Conservation (phyloP, 2,797 vertebrate genomes). For the Pangasius macronema region DNA sequence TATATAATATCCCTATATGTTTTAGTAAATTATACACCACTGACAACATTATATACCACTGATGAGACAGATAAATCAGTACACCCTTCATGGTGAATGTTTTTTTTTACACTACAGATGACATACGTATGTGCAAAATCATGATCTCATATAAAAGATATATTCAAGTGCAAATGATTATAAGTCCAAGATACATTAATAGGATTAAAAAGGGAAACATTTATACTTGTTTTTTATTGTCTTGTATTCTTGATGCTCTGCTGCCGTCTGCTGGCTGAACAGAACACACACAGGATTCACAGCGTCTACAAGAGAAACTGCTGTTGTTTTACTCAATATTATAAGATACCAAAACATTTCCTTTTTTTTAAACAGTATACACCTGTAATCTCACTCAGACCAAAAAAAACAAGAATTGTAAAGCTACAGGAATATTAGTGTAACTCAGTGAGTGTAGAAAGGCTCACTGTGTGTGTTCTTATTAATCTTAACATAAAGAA, state of each 20-base stretch:
- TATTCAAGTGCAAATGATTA: not conserved
- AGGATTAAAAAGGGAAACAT: no score
- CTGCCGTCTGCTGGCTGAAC: slow-evolving; percentile 45
- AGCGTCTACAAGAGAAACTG: not conserved
- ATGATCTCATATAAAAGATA: not conserved
- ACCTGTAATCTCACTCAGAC: not conserved
- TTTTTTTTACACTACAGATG: not conserved
- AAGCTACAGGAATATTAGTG: no score
- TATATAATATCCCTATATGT: not conserved
- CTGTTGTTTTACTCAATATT: not conserved
- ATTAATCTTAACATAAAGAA: no score
- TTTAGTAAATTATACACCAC: not conserved
- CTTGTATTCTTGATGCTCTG: slow-evolving; percentile 39
- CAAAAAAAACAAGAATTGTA: no score
- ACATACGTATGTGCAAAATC: not conserved
- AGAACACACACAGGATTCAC: not conserved
- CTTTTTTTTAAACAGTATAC: not conserved
- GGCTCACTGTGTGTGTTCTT: no score
- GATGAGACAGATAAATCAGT: not conserved
- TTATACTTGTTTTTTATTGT: not conserved
- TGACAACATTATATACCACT: not conserved
- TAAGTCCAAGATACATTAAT: not conserved
- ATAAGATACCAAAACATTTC: no score
- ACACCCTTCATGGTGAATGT: not conserved
- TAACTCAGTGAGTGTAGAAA: no score